A percentile compares a stretch with the other conserved stretches of the same genome.
Conservation (phyloP, 2,113 vertebrate species). For the Forbesichthys papilliferus region DNA sequence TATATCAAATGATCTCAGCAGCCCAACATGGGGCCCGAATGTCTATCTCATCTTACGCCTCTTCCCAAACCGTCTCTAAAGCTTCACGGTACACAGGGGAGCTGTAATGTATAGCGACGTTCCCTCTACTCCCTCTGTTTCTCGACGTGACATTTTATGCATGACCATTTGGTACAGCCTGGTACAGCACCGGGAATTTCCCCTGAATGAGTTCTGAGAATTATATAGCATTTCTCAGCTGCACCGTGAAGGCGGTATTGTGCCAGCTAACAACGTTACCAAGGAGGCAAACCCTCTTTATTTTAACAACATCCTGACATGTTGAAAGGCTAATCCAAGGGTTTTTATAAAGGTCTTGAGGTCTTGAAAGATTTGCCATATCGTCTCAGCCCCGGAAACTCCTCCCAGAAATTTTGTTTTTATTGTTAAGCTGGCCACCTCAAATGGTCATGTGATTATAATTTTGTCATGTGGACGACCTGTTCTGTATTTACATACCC, state of each 20-base stretch:
- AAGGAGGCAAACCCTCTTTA: slow-evolving; percentile 29
- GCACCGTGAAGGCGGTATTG: slow-evolving; percentile 1
- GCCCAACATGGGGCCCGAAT: slow-evolving; percentile 25
- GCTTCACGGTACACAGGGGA: slow-evolving; percentile 56
- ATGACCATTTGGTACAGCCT: slow-evolving; percentile 28
- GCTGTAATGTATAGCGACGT: slow-evolving; percentile 38
- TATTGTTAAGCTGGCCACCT: slow-evolving; percentile 37
- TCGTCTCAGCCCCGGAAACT: slow-evolving; percentile 25
- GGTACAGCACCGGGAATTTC: slow-evolving; percentile 25
- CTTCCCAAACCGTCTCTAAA: slow-evolving; percentile 49
- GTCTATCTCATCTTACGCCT: slow-evolving; percentile 49
- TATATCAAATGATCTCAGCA: slow-evolving; percentile 63
- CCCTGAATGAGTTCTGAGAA: slow-evolving; percentile 29
- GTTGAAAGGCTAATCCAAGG: slow-evolving; percentile 51
- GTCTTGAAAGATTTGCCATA: slow-evolving; percentile 45
- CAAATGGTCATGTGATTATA: slow-evolving; percentile 39
- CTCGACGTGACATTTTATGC: slow-evolving; percentile 21
- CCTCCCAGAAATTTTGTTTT: slow-evolving; percentile 38
- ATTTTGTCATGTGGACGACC: slow-evolving; percentile 34
- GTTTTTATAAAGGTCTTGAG: slow-evolving; percentile 62
- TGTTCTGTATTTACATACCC: slow-evolving; percentile 7
- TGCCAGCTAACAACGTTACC: slow-evolving; percentile 36
- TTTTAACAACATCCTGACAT: slow-evolving; percentile 56
- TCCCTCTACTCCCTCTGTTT: slow-evolving; percentile 23
- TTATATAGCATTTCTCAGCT: slow-evolving; percentile 34